Percentiles rank a stretch among this genome's conserved stretches.
Evolutionary conservation across 2,113 vertebrate species (phyloP).

Genomic region (Perca fluviatilis): DNA sequence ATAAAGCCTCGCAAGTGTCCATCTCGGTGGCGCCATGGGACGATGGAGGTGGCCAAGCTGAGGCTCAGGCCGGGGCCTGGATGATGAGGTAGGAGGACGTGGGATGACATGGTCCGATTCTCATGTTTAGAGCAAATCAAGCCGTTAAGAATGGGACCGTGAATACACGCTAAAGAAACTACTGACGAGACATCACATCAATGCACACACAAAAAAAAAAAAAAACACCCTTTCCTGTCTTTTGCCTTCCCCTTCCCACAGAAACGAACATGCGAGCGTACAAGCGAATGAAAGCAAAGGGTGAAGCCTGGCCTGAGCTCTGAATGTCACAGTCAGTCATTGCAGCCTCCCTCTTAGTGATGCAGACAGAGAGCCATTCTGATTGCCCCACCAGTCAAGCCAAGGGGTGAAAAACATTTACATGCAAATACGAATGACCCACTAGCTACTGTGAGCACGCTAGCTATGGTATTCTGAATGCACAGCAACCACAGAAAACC

Average conservation of each 20-base stretch:
- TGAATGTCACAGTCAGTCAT: slow-evolving; percentile 80
- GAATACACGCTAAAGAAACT: slow-evolving; percentile 31
- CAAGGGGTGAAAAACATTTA: slow-evolving; percentile 83
- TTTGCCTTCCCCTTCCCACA: slow-evolving; percentile 48
- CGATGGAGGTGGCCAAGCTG: slow-evolving; percentile 27
- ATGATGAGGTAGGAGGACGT: slow-evolving; percentile 53
- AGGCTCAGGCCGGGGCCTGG: slow-evolving; percentile 4
- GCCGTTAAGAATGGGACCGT: slow-evolving; percentile 20
- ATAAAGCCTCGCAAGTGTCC: slow-evolving; percentile 39
- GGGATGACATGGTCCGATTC: slow-evolving; percentile 22
- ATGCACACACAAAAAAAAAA: neutral
- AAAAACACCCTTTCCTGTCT: slow-evolving; percentile 45
- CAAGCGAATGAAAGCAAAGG: slow-evolving; percentile 64
- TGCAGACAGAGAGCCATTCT: slow-evolving; percentile 81
- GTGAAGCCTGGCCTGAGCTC: slow-evolving; percentile 60
- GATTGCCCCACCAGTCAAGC: slow-evolving; percentile 77
- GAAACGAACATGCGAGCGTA: slow-evolving; percentile 63
- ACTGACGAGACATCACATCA: slow-evolving; percentile 13
- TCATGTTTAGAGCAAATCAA: slow-evolving; percentile 48
- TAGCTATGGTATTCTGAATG: slow-evolving; percentile 67
- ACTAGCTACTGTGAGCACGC: slow-evolving; percentile 62
- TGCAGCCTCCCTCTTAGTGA: slow-evolving; percentile 74
- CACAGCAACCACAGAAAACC: slow-evolving; percentile 56
- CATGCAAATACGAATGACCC: slow-evolving; percentile 84
- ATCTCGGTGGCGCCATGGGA: slow-evolving; percentile 58